Percentiles rank a stretch among this genome's conserved stretches.
phyloP scores from a whole-genome alignment of 2,888 invertebrate genomes.

The Kuschelorhynchus macadamiae region DNA sequence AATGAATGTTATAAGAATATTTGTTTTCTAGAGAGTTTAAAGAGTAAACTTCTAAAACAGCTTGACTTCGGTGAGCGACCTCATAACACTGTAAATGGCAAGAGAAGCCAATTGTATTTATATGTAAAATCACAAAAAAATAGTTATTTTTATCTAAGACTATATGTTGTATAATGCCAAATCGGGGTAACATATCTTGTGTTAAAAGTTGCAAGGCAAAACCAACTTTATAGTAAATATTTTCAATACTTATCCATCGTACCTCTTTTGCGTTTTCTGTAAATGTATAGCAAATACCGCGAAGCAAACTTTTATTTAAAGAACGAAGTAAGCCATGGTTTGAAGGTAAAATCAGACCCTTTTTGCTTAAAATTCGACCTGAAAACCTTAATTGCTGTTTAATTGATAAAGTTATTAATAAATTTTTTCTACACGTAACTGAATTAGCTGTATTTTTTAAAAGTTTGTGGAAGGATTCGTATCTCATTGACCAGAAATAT shows the following conservation, averaged over 20 bases:
- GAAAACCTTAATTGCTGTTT: conserved; percentile 30
- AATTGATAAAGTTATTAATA: conserved; percentile 27
- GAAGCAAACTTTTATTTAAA: neutral
- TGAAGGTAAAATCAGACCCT: neutral
- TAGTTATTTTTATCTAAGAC: too few relatives aligned
- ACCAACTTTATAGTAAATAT: neutral
- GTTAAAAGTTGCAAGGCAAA: neutral
- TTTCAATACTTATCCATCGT: neutral
- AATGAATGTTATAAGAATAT: neutral
- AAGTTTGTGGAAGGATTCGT: conserved; percentile 35
- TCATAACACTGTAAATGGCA: conserved; percentile 6
- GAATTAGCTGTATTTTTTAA: conserved; percentile 26
- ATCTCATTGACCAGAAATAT: conserved; percentile 41
- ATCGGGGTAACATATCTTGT: neutral
- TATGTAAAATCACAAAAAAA: conserved; percentile 1
- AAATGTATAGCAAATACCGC: neutral
- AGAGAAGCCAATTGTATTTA: conserved; percentile 3
- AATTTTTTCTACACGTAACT: conserved; percentile 14
- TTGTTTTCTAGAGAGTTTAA: too few relatives aligned
- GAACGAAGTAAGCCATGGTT: neutral
- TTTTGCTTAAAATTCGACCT: conserved; percentile 12
- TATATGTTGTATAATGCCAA: conserved; percentile 2
- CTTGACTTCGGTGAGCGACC: neutral
- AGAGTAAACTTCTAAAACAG: neutral
- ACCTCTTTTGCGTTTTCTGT: neutral